Evolutionary conservation across 2,888 invertebrate genomes (phyloP), one percentile per base, ranked within the genome.

Genomic region (Hyposoter didymator): DNA sequence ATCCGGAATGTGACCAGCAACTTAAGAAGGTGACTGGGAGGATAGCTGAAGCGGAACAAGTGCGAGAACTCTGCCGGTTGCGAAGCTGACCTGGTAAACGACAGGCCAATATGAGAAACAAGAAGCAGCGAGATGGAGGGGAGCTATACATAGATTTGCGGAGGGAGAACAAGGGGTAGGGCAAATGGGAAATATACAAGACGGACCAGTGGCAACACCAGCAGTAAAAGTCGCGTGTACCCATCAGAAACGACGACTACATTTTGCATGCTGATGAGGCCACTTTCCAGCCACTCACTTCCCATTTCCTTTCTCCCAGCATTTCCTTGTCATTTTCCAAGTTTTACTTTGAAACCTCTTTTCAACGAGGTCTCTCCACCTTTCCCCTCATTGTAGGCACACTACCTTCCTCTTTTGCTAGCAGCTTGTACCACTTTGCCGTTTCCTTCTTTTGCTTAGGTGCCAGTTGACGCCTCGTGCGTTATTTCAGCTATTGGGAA

Each of bases 261-360:
- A 91, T 90, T 91, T 91, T 92, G 91, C 90, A 92, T 92, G 90
- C 91, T 90, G 92, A 92, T 91, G 92, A 91, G 90, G 80, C 89
- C 91, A 91, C 90, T 91, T 90, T 90, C 88, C 78, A 91, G 86
- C 83, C 88, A 90, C 89, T 89, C 89, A 87, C 82, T 87, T 89
- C 87, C 89, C 88, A 90, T 90, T 91, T 91, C 89, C 90, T 90
- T 90, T 91, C 88, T 85, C 86, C 72, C 75, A 87, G 86, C 87
- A 88, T 88, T 90, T 89, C 90, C 90, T 90, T 90, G 89, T 91
- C 91, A 90, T 89, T 91, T 88, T 85, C 59, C 87, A 86, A 87
- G 88, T 88, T 89, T 89, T 88, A 80, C 88, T 88, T 87, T 84
- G 79, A 81, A 78, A 80, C 79, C 78, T 81, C 84, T 67, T 62